A percentile compares a stretch with the other conserved stretches of the same genome.
phyloP scores from a whole-genome alignment of 2,113 vertebrate species.

The Mesocricetus auratus region DNA sequence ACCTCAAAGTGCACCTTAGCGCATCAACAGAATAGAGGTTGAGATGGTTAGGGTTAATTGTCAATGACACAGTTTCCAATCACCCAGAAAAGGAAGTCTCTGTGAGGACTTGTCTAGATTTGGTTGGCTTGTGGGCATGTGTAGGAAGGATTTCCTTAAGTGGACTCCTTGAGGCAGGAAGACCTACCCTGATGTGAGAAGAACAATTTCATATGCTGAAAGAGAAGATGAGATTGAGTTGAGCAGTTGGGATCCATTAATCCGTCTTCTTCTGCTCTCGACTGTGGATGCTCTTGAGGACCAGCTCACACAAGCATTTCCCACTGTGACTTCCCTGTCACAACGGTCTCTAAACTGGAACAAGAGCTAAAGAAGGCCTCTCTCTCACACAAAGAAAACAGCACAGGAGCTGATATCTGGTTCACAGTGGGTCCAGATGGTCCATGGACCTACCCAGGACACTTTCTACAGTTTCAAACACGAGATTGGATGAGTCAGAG shows the following conservation, averaged over 20 bases:
- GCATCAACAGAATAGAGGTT: neutral
- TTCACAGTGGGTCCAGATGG: neutral
- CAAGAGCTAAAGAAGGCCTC: neutral
- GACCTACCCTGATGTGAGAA: neutral
- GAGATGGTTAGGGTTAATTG: neutral
- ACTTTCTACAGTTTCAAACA: neutral
- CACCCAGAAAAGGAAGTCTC: neutral
- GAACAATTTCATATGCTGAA: neutral
- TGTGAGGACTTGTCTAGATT: neutral
- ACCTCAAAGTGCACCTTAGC: neutral
- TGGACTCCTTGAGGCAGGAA: neutral
- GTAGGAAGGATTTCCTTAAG: neutral
- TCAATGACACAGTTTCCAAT: neutral
- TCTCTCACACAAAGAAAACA: too few relatives aligned
- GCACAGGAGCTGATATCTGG: neutral
- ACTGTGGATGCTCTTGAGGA: neutral
- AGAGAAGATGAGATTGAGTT: neutral
- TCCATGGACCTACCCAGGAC: too few relatives aligned
- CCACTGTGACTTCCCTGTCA: neutral
- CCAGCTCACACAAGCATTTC: neutral
- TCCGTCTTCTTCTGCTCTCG: too few relatives aligned
- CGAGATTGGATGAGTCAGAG: rapidly evolving
- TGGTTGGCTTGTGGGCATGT: too few relatives aligned
- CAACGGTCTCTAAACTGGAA: neutral
- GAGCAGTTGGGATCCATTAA: neutral